Evolutionary conservation across 1,140 invertebrate genomes (phyloP).

Genomic region (Archivesica marissinica): DNA sequence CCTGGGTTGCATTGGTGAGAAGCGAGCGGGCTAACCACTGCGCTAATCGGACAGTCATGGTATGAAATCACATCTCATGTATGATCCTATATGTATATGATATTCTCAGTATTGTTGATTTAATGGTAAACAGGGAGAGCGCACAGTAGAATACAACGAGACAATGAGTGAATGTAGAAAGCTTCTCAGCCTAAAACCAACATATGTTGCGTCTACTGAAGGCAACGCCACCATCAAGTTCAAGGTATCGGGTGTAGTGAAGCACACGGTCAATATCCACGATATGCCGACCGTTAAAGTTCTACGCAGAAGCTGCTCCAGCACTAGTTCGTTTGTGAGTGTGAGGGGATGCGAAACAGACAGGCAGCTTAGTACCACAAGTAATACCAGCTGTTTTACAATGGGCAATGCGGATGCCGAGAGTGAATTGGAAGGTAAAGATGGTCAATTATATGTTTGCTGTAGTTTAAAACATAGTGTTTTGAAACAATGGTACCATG

Average conservation of each 20-base stretch:
- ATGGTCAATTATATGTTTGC: too few relatives aligned
- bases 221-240: slow-evolving; percentile 15
- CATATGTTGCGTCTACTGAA: not conserved
- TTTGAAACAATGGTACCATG: too few relatives aligned
- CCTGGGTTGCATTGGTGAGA: too few relatives aligned
- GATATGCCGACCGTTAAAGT: not conserved
- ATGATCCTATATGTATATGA: too few relatives aligned
- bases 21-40: too few relatives aligned
- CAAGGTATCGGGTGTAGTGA: not conserved
- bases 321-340: not conserved
- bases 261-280: slow-evolving; percentile 7
- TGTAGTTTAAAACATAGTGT: too few relatives aligned
- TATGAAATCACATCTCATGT: too few relatives aligned
- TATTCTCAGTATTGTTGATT: too few relatives aligned
- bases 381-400: not conserved
- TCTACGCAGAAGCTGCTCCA: not conserved
- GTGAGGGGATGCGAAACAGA: not conserved
- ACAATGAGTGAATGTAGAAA: not conserved
- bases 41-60: too few relatives aligned
- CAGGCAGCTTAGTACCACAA: not conserved
- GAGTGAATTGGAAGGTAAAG: too few relatives aligned
- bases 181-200: not conserved
- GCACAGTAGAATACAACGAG: not conserved
- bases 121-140: slow-evolving; percentile 17
- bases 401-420: not conserved